A percentile compares a stretch with the other conserved stretches of the same genome.
phyloP scores from a whole-genome alignment of 2,797 vertebrate genomes.

The Amniataba percoides region DNA sequence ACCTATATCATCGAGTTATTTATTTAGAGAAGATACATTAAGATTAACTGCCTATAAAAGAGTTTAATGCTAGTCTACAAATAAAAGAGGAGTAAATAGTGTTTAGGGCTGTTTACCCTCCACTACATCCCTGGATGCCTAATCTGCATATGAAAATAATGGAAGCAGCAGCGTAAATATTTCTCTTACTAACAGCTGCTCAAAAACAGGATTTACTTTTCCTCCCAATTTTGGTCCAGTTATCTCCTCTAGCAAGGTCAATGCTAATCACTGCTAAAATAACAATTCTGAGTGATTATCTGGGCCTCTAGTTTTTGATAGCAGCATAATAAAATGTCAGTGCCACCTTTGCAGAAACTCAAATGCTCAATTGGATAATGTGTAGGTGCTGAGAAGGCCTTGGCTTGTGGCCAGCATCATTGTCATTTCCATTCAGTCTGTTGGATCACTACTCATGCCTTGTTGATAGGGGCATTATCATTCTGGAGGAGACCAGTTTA shows the following conservation, averaged over 20 bases:
- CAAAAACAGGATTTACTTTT: constrained; percentile 56
- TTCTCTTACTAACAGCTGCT: constrained; percentile 70
- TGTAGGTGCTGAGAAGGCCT: constrained; percentile 62
- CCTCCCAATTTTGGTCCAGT: constrained; percentile 59
- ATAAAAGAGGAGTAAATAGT: constrained; percentile 67
- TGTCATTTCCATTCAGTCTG: constrained; percentile 72
- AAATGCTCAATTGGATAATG: constrained; percentile 73
- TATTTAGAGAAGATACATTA: constrained; percentile 38
- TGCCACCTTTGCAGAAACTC: constrained; percentile 66
- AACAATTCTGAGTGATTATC: constrained; percentile 72
- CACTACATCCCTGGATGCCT: constrained; percentile 57
- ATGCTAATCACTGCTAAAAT: constrained; percentile 73
- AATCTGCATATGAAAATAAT: constrained; percentile 78
- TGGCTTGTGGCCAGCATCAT: constrained; percentile 67
- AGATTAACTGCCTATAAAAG: constrained; percentile 42
- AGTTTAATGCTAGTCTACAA: constrained; percentile 66
- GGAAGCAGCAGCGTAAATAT: constrained; percentile 70
- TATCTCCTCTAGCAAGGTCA: constrained; percentile 77
- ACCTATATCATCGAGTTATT: constrained; percentile 32
- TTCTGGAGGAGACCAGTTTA: constrained; percentile 66
- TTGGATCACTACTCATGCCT: constrained; percentile 70
- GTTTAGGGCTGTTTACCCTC: constrained; percentile 70
- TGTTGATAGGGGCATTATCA: constrained; percentile 76
- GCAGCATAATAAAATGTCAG: constrained; percentile 72
- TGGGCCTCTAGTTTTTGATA: constrained; percentile 55